Percentiles rank a stretch among this genome's conserved stretches.
These are phyloP conservation scores for Thaumetopoea pityocampa DNA, from an alignment of 1,140 invertebrate genomes.

Conservation along the genomic window DNA sequence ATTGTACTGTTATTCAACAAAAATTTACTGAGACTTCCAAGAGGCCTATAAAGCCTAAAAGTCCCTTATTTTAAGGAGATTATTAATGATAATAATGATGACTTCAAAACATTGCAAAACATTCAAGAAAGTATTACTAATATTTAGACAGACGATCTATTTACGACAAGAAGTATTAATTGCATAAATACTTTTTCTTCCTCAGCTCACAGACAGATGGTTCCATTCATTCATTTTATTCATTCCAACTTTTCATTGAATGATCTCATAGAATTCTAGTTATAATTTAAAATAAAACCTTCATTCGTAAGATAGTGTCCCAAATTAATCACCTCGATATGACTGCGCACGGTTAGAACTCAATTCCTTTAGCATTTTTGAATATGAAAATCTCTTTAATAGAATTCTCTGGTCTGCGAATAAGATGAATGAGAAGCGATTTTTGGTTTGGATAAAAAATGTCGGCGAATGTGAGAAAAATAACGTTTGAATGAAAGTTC, in stretches of 20 bases:
- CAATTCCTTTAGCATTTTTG: slow-evolving; percentile 36
- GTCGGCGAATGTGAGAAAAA: slow-evolving; percentile 19
- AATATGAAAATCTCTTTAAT: slow-evolving; percentile 44
- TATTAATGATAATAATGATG: too few species aligned
- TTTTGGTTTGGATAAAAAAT: slow-evolving; percentile 37
- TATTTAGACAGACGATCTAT: too few species aligned
- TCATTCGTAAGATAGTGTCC: slow-evolving; percentile 16
- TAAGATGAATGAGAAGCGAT: slow-evolving; percentile 52
- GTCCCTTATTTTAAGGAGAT: too few species aligned
- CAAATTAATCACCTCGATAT: slow-evolving; percentile 28
- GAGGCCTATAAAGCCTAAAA: too few species aligned
- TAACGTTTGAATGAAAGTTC: slow-evolving; percentile 19
- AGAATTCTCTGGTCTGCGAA: slow-evolving; percentile 31
- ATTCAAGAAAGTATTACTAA: too few species aligned
- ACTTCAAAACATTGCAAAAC: too few species aligned
- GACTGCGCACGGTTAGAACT: slow-evolving; percentile 35
- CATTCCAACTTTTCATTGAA: slow-evolving; percentile 8
- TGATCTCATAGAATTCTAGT: slow-evolving; percentile 15
- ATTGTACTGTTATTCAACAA: too few species aligned
- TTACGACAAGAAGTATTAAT: too few species aligned
- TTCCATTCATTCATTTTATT: too few species aligned
- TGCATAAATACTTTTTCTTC: too few species aligned
- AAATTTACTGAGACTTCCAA: too few species aligned
- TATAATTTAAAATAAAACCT: slow-evolving; percentile 21
- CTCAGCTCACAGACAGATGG: too few species aligned